A percentile compares a stretch with the other conserved stretches of the same genome.
These are phyloP conservation scores for Leucophenga montana DNA, from an alignment of 2,888 invertebrate species.

Conservation along the genomic window DNA sequence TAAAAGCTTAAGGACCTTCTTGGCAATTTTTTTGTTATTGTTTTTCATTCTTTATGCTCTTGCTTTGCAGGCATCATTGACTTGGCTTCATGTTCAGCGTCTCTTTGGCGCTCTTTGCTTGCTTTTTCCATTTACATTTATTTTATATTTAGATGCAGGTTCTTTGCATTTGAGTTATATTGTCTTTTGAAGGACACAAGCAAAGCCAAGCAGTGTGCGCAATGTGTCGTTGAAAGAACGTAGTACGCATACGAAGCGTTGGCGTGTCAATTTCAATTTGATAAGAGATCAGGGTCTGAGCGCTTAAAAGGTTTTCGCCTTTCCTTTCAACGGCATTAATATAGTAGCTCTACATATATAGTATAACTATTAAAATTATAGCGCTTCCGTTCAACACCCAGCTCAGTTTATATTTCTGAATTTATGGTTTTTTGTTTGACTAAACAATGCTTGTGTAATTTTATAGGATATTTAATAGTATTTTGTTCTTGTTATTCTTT, in stretches of 20 bases:
- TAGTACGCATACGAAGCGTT: too few relatives aligned
- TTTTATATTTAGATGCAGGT: background rate
- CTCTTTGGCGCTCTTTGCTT: background rate
- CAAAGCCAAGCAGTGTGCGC: too few relatives aligned
- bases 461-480: background rate
- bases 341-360: too few relatives aligned
- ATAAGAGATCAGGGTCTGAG: background rate
- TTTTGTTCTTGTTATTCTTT: background rate
- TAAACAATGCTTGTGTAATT: background rate
- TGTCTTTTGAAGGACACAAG: background rate
- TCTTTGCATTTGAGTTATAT: background rate
- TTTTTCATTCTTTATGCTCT: background rate
- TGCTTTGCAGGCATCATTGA: background rate
- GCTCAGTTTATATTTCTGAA: background rate
- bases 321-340: background rate
- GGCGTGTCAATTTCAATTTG: too few relatives aligned
- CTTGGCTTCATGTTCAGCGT: conserved; percentile 2
- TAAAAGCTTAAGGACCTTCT: background rate
- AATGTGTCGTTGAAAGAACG: too few relatives aligned
- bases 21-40: background rate
- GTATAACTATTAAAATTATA: background rate
- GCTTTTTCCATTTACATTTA: background rate
- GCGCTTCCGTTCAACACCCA: background rate
- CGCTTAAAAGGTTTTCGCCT: conserved; percentile 7
- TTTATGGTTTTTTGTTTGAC: background rate